These are phyloP conservation scores for Lissocephala sabroskyi DNA, from an alignment of 2,888 invertebrate species.

Conservation along the genomic window DNA sequence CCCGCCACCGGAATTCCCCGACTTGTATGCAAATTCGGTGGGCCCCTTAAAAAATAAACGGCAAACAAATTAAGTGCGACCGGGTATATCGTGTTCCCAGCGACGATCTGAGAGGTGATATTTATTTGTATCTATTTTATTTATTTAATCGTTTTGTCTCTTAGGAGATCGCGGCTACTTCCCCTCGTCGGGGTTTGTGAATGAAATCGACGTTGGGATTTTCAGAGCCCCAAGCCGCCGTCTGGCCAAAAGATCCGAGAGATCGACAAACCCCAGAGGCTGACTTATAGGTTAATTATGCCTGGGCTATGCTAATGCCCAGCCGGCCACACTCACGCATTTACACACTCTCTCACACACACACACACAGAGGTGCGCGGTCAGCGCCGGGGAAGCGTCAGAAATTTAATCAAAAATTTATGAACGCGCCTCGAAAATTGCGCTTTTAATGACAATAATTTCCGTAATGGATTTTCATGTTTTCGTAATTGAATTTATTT, in stretches of 20 bases:
- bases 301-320: conserved; percentile 45
- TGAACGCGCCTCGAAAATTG: conserved; percentile 57
- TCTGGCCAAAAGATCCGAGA: conserved; percentile 6
- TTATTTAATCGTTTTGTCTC: conserved; percentile 57
- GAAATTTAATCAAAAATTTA: conserved; percentile 53
- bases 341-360: not conserved
- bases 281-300: no score
- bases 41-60: conserved; percentile 16
- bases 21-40: no score
- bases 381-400: conserved; percentile 27
- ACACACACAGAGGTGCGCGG: not conserved
- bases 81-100: conserved; percentile 47
- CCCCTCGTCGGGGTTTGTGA: conserved; percentile 31
- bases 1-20: no score
- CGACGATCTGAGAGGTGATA: conserved; percentile 5
- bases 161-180: conserved; percentile 48
- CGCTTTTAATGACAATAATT: conserved; percentile 70
- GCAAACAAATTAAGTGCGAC: conserved; percentile 59
- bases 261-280: no score
- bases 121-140: conserved; percentile 27
- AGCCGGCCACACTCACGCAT: conserved; percentile 6
- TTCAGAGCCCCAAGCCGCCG: conserved; percentile 14
- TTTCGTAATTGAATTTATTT: conserved; percentile 73
- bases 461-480: conserved; percentile 72
- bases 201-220: conserved; percentile 42